Evolutionary conservation across 2,888 invertebrate genomes (phyloP), one percentile per base, ranked within the genome.

Genomic region (Tortrix viridana): DNA sequence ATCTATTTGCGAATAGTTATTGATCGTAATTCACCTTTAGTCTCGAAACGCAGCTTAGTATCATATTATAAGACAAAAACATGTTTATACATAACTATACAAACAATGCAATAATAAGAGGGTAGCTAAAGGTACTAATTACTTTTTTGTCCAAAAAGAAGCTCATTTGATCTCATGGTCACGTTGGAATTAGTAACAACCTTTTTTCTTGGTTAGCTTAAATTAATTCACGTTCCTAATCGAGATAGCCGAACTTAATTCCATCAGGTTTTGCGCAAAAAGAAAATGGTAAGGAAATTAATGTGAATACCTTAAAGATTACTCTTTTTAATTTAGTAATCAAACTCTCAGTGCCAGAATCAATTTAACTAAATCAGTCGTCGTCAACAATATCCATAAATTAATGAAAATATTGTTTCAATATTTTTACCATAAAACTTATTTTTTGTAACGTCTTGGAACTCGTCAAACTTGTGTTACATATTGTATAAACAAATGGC

Each of bases 141-240:
- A 38, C 76, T 75, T 79, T 74, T 71, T 68, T 69, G 69, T 65
- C 71, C 71, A 65, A 54, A 67, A 71, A 65, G 41, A 71, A 69
- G 69, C 72, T 74, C 72, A 76, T 78, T 78, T 75, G 69, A 70
- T 67, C 65, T 65, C 72, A 67, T 67, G 69, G 76, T 74, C 80
- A 78, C 79, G 80, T 79, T 65, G 69, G 69, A 70, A 74, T 75
- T 69, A 65, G 69, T 72, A 71, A 74, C 73, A 75, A 77, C 52
- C 71, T 74, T 80, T 78, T 78, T 76, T 74, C 71, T 74, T 72
- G 68, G 71, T 76, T 70, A 73, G 73, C 74, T 73, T 66, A 74
- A 80, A 80, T 79, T 80, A 76, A 78, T 77, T 80, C 70, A 69
- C 69, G 74, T 72, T 74, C 20, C 49, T 64, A 64, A 74, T 77